phyloP scores from a whole-genome alignment of 2,888 invertebrate genomes.

The Sialis fuliginosa region DNA sequence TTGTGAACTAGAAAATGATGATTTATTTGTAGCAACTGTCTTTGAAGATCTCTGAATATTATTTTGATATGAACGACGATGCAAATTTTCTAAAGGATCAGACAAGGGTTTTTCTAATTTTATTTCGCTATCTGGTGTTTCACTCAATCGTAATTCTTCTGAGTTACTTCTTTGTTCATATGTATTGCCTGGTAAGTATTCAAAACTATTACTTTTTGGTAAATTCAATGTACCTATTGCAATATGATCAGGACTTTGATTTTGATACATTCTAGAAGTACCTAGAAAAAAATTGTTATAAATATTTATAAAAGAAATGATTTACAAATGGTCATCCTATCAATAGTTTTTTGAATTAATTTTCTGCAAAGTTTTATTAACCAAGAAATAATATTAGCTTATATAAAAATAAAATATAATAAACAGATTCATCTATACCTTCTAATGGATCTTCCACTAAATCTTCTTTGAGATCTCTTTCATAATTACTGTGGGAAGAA shows the following conservation, averaged over 20 bases:
- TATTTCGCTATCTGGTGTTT: neutral
- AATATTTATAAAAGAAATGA: too few species aligned
- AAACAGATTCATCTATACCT: too few species aligned
- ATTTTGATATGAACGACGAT: too few species aligned
- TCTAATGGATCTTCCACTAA: neutral
- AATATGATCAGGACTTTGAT: neutral
- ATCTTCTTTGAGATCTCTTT: neutral
- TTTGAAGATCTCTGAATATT: too few species aligned
- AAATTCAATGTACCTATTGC: neutral
- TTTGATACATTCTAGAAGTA: neutral
- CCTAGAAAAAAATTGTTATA: too few species aligned
- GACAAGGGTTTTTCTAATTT: too few species aligned
- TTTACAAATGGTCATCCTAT: too few species aligned
- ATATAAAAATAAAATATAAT: neutral
- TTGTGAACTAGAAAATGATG: constrained; percentile 1
- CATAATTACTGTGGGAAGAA: neutral
- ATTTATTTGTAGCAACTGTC: too few species aligned
- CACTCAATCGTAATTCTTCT: neutral
- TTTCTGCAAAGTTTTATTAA: too few species aligned
- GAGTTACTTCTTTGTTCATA: constrained; percentile 31
- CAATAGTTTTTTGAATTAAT: too few species aligned
- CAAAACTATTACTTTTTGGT: constrained; percentile 44
- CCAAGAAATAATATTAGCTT: too few species aligned
- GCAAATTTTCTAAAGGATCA: too few species aligned
- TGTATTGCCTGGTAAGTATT: constrained; percentile 39